These are phyloP conservation scores for Tetropium fuscum DNA, from an alignment of 2,888 invertebrate species.

Conservation along the genomic window DNA sequence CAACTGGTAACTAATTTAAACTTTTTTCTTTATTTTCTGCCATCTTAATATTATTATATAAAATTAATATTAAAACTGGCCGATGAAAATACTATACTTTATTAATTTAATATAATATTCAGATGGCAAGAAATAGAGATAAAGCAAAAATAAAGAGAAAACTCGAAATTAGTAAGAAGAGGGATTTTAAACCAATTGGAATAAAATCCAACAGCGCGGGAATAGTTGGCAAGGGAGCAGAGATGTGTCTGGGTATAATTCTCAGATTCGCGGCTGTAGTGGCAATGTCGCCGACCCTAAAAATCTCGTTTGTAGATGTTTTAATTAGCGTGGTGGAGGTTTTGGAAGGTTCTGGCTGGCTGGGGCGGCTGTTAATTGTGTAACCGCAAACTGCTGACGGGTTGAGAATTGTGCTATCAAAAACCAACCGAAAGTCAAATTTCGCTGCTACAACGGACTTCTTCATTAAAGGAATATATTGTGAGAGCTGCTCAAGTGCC, in stretches of 20 bases:
- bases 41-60: too few species aligned
- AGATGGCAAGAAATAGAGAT: background rate
- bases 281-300: conserved; percentile 45
- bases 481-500: background rate
- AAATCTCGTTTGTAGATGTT: conserved; percentile 47
- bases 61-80: too few species aligned
- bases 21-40: too few species aligned
- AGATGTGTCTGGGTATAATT: conserved; percentile 30
- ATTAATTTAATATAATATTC: too few species aligned
- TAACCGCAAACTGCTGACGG: conserved; percentile 45
- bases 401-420: conserved; percentile 37
- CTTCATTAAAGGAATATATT: conserved; percentile 14
- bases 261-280: conserved; percentile 36
- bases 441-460: conserved; percentile 21
- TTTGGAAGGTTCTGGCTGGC: conserved; percentile 34
- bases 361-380: conserved; percentile 45
- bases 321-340: conserved; percentile 42
- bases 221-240: conserved; percentile 17
- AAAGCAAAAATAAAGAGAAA: background rate
- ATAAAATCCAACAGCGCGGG: conserved; percentile 16
- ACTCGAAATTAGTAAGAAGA: conserved; percentile 7
- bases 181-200: conserved; percentile 13
- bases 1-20: too few species aligned
- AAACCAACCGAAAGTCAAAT: conserved; percentile 28
- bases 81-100: too few species aligned